These are phyloP conservation scores for Ivindomyrus marchei DNA, from an alignment of 2,113 vertebrate genomes.

Conservation along the genomic window DNA sequence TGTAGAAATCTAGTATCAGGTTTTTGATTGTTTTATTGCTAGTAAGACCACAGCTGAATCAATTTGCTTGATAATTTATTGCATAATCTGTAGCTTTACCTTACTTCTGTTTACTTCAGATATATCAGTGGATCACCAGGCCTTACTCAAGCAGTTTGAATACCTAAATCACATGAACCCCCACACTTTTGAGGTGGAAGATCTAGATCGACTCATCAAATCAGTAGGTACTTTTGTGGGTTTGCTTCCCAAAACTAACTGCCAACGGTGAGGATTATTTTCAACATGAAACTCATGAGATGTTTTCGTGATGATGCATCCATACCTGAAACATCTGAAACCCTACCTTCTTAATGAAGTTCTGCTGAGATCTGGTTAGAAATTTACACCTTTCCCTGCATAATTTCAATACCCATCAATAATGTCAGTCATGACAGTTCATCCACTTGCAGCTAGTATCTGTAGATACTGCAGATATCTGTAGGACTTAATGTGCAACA, in stretches of 20 bases:
- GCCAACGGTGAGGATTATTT: background rate
- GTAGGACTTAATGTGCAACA: background rate
- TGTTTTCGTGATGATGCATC: background rate
- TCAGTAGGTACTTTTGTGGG: constrained; percentile 61
- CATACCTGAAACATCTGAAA: background rate
- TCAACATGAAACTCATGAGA: background rate
- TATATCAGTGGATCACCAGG: constrained; percentile 66
- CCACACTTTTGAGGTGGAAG: constrained; percentile 82
- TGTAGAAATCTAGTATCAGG: background rate
- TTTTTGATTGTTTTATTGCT: background rate
- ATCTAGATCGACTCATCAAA: constrained; percentile 85
- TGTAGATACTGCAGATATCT: background rate
- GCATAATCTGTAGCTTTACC: background rate
- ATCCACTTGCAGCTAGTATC: background rate
- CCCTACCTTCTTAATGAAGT: background rate
- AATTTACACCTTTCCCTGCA: background rate
- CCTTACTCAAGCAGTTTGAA: constrained; percentile 84
- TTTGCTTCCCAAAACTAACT: background rate
- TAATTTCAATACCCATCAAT: background rate
- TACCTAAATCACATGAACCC: constrained; percentile 87
- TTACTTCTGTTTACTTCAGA: constrained; percentile 19
- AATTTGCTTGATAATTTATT: background rate
- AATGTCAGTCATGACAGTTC: background rate
- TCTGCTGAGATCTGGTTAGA: background rate
- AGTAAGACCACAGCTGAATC: background rate